Evolutionary conservation across 2,797 vertebrate genomes (phyloP).

Genomic region (Bradypodion ventrale): DNA sequence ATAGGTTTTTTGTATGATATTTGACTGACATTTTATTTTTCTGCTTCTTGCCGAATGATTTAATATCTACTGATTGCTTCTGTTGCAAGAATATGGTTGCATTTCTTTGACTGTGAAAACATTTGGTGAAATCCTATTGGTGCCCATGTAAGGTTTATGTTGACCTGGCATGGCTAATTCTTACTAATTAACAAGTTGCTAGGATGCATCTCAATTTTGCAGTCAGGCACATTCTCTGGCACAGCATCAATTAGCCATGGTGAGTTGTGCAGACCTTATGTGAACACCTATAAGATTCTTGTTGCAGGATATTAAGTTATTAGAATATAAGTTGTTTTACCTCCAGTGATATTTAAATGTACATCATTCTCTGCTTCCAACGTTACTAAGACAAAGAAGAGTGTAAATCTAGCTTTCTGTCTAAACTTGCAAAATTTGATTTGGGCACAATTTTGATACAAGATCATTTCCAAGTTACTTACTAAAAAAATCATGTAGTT

Average conservation of each 20-base stretch:
- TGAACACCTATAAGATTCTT: too few species aligned
- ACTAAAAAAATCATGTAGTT: neutral
- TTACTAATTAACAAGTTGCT: too few species aligned
- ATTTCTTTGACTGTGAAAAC: conserved; percentile 1
- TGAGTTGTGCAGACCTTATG: too few species aligned
- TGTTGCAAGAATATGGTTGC: neutral
- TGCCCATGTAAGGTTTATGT: too few species aligned
- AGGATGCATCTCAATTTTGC: too few species aligned
- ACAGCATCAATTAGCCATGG: too few species aligned
- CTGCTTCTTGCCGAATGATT: neutral
- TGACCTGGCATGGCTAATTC: too few species aligned
- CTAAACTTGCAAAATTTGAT: neutral
- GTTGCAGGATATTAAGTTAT: neutral
- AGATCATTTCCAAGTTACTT: neutral
- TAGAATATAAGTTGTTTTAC: neutral
- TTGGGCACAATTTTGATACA: neutral
- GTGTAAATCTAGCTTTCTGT: neutral
- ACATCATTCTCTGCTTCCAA: neutral
- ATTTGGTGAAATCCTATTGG: neutral
- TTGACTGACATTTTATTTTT: neutral
- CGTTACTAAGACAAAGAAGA: neutral
- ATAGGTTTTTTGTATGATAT: neutral
- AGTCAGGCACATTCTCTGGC: too few species aligned
- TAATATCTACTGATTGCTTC: conserved; percentile 4
- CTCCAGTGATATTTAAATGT: neutral